Conservation (phyloP, 2,797 vertebrate genomes). For the Helarctos malayanus region DNA sequence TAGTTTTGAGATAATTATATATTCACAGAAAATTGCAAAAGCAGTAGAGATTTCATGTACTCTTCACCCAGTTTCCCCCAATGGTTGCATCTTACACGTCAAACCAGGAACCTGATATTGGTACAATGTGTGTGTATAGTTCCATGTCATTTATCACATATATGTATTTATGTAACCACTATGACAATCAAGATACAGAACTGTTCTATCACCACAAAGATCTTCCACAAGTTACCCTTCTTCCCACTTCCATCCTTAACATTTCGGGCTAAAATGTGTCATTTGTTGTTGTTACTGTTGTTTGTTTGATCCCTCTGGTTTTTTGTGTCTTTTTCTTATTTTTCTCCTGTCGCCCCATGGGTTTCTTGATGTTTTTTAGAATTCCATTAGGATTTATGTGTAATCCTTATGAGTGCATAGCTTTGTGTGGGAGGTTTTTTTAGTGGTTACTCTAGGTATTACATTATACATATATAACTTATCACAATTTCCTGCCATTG, state of each 20-base stretch:
- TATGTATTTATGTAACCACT: not conserved
- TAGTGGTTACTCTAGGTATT: not conserved
- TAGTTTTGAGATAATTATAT: not conserved
- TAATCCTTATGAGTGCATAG: not conserved
- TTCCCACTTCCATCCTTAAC: no score
- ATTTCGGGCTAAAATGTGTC: not conserved
- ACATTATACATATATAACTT: not conserved
- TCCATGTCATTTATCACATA: not conserved
- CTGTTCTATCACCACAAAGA: not conserved
- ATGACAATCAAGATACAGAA: not conserved
- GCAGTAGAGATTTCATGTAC: not conserved
- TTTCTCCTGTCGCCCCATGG: not conserved
- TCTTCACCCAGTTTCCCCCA: not conserved
- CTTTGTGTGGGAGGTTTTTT: not conserved
- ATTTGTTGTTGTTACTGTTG: not conserved
- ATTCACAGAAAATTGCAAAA: constrained; percentile 9
- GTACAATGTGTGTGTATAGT: not conserved
- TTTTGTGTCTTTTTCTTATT: not conserved
- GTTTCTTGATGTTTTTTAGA: not conserved
- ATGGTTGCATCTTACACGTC: not conserved
- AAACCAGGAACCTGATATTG: not conserved
- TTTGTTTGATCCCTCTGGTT: not conserved
- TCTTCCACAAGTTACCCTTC: not conserved
- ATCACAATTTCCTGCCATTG: not conserved
- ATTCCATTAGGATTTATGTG: not conserved